Evolutionary conservation across 1,140 invertebrate genomes (phyloP).

Genomic region (Spodoptera litura): DNA sequence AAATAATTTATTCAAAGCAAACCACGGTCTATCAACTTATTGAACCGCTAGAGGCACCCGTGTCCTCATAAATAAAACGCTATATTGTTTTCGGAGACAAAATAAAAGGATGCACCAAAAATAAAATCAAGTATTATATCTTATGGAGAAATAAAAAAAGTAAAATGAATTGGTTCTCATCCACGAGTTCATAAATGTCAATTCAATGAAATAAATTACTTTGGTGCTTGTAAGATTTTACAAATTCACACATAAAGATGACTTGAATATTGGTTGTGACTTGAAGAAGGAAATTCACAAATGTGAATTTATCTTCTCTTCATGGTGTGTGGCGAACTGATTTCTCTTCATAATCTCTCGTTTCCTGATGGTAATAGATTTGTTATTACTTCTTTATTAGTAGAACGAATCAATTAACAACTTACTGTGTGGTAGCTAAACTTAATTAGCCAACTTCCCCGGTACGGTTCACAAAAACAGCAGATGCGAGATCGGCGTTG

Average conservation of each 20-base stretch:
- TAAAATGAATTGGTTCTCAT: neutral
- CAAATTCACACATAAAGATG: too few relatives aligned
- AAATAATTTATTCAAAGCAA: slow-evolving; percentile 82
- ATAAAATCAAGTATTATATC: neutral
- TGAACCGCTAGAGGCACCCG: slow-evolving; percentile 51
- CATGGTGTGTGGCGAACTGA: neutral
- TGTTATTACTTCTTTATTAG: slow-evolving; percentile 65
- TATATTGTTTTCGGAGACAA: neutral
- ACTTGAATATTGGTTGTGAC: too few relatives aligned
- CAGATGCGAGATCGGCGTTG: slow-evolving; percentile 69
- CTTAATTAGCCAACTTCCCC: slow-evolving; percentile 75
- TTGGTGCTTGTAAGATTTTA: neutral
- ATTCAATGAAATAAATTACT: neutral
- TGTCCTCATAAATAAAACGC: slow-evolving; percentile 20
- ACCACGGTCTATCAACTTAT: slow-evolving; percentile 67
- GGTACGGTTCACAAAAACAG: slow-evolving; percentile 76
- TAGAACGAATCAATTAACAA: slow-evolving; percentile 78
- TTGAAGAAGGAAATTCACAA: neutral
- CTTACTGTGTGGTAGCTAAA: slow-evolving; percentile 73
- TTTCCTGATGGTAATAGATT: slow-evolving; percentile 59
- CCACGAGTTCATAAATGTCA: neutral
- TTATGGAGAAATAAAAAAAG: neutral
- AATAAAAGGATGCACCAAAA: slow-evolving; percentile 13
- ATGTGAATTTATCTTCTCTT: neutral
- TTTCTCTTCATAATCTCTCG: slow-evolving; percentile 50